Percentiles rank a stretch among this genome's conserved stretches.
Evolutionary conservation across 2,113 vertebrate genomes (phyloP).

Genomic region (Psephotus haematonotus): DNA sequence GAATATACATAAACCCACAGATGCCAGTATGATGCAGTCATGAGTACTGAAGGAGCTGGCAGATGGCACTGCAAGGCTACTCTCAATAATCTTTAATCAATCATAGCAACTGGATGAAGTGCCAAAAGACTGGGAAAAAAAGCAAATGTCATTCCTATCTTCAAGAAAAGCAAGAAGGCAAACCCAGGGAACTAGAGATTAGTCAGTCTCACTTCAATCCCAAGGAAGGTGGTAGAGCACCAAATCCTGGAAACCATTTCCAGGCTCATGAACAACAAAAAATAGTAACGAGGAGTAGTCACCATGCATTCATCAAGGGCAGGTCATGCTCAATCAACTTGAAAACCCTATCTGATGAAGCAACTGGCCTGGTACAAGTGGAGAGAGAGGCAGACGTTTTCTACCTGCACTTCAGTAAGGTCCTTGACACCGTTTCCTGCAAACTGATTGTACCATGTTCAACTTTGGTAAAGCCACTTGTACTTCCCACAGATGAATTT

Average conservation of each 20-base stretch:
- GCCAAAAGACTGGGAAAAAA: background rate
- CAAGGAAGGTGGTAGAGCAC: background rate
- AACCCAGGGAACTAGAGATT: background rate
- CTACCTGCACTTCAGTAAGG: background rate
- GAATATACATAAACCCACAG: background rate
- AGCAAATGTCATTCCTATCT: background rate
- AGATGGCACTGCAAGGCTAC: background rate
- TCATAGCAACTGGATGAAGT: background rate
- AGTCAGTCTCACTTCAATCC: background rate
- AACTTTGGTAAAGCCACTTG: background rate
- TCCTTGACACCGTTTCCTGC: background rate
- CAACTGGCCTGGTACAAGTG: background rate
- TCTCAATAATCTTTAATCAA: background rate
- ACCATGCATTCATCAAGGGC: background rate
- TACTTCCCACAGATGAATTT: background rate
- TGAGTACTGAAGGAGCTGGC: background rate
- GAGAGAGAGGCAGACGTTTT: accelerated
- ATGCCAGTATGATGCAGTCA: background rate
- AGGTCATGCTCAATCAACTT: background rate
- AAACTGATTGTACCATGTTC: background rate
- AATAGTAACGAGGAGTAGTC: background rate
- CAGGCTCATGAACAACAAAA: background rate
- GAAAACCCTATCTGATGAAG: background rate
- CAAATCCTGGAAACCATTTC: background rate
- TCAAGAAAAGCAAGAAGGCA: background rate